A percentile compares a stretch with the other conserved stretches of the same genome.
These are phyloP conservation scores for Tricholauxania praeusta DNA, from an alignment of 2,888 invertebrate species.

Conservation along the genomic window DNA sequence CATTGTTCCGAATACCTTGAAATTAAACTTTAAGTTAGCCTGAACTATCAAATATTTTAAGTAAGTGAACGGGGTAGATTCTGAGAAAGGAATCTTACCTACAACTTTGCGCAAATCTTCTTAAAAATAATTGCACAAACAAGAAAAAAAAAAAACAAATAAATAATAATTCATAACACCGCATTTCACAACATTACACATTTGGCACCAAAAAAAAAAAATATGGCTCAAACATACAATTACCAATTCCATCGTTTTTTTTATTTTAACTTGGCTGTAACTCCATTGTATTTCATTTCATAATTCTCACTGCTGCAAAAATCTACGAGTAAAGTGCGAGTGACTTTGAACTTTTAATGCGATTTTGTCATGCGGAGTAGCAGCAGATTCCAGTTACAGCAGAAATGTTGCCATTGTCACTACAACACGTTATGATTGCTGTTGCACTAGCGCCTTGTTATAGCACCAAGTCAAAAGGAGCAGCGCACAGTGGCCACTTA, in stretches of 20 bases:
- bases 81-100: not conserved
- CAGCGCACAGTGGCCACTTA: too few relatives aligned
- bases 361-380: constrained; percentile 33
- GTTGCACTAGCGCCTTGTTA: constrained; percentile 21
- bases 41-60: too few relatives aligned
- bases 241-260: constrained; percentile 26
- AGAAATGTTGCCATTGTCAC: constrained; percentile 11
- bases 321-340: constrained; percentile 41
- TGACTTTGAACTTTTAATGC: constrained; percentile 51
- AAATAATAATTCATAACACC: constrained; percentile 22
- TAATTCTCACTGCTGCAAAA: constrained; percentile 7
- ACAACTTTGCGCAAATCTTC: too few relatives aligned
- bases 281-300: constrained; percentile 14
- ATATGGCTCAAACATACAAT: constrained; percentile 20
- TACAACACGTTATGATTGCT: constrained; percentile 2
- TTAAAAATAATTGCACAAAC: too few relatives aligned
- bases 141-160: not conserved
- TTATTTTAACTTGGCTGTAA: constrained; percentile 9
- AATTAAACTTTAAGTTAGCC: too few relatives aligned
- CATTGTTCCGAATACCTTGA: too few relatives aligned
- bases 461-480: too few relatives aligned
- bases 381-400: constrained; percentile 9
- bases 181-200: constrained; percentile 5
- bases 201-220: constrained; percentile 14
- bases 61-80: not conserved